Conservation (phyloP, 2,888 invertebrate genomes). For the Cataglyphis albicans region DNA sequence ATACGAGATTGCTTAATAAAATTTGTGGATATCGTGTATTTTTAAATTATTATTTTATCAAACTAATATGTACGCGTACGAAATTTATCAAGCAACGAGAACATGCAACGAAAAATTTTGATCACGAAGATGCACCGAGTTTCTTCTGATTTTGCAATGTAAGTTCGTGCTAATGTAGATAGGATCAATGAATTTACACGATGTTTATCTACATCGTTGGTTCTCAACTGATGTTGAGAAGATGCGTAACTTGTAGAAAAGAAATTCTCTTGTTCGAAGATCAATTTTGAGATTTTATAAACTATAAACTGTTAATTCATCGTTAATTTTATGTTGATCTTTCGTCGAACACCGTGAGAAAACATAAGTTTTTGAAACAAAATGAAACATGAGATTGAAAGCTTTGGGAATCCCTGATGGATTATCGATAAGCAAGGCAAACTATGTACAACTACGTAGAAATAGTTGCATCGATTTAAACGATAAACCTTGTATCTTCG, state of each 20-base stretch:
- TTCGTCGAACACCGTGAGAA: not conserved
- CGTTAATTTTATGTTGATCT: slow-evolving; percentile 12
- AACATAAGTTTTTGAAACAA: slow-evolving; percentile 14
- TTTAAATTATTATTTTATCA: slow-evolving; percentile 27
- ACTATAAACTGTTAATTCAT: slow-evolving; percentile 6
- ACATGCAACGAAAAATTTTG: slow-evolving; percentile 41
- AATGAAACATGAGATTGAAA: slow-evolving; percentile 16
- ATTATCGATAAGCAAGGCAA: slow-evolving; percentile 41
- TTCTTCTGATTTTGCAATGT: slow-evolving; percentile 43
- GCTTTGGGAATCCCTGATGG: slow-evolving; percentile 23
- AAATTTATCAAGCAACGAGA: slow-evolving; percentile 18
- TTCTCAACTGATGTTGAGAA: slow-evolving; percentile 10
- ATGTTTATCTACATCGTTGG: slow-evolving; percentile 24
- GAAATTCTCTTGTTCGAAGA: not conserved
- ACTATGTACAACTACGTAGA: not conserved
- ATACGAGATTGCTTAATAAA: slow-evolving; percentile 7
- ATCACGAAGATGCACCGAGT: slow-evolving; percentile 32
- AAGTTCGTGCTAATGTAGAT: slow-evolving; percentile 51
- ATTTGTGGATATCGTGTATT: not conserved
- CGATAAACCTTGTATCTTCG: slow-evolving; percentile 38
- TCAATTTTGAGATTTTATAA: slow-evolving; percentile 6
- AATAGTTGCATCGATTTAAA: slow-evolving; percentile 32
- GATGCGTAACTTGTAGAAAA: not conserved
- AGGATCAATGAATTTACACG: slow-evolving; percentile 38
- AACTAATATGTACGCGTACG: not conserved